phyloP scores from a whole-genome alignment of 1,140 invertebrate genomes.

The Platyura marginata region DNA sequence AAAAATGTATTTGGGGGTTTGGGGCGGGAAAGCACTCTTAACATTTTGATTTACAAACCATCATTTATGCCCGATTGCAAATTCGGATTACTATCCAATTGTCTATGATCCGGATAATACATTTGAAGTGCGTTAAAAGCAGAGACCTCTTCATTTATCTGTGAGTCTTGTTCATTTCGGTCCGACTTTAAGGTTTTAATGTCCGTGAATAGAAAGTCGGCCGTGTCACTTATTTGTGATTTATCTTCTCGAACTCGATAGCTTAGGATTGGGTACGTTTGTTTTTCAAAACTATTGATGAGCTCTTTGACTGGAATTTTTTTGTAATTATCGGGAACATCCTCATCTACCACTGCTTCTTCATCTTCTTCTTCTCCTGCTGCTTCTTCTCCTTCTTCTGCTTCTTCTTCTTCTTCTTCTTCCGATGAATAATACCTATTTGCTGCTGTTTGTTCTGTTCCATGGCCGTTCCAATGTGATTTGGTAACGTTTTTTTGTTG shows the following conservation, averaged over 20 bases:
- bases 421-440: neutral
- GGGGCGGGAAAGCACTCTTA: no score
- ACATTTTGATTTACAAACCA: no score
- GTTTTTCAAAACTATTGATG: constrained; percentile 42
- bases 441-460: neutral
- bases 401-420: neutral
- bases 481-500: neutral
- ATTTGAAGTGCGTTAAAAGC: no score
- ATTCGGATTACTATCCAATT: no score
- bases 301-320: constrained; percentile 40
- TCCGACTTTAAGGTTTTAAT: no score
- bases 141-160: no score
- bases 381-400: neutral
- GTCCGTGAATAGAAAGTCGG: no score
- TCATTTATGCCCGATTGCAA: no score
- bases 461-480: neutral
- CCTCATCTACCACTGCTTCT: neutral
- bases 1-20: no score
- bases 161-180: no score
- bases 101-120: no score
- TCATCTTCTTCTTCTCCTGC: neutral
- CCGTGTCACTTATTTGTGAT: no score
- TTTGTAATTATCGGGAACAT: constrained; percentile 27
- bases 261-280: constrained; percentile 30
- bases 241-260: constrained; percentile 20